A percentile compares a stretch with the other conserved stretches of the same genome.
These are phyloP conservation scores for Perithous albicinctus DNA, from an alignment of 2,888 invertebrate genomes.

Conservation along the genomic window DNA sequence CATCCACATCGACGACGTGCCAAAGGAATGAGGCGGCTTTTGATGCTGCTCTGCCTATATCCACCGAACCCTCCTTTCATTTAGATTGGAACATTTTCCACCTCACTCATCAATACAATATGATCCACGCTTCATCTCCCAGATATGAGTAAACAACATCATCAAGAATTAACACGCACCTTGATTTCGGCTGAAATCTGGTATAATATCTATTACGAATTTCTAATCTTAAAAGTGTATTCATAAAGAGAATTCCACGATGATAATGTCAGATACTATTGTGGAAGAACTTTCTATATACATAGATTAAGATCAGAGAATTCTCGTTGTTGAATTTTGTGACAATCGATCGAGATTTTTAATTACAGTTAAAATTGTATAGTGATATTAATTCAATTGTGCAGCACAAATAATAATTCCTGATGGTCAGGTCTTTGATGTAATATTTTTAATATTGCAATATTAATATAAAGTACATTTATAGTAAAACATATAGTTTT, in stretches of 20 bases:
- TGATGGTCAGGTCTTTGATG: background rate
- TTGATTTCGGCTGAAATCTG: background rate
- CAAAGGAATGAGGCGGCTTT: constrained; percentile 58
- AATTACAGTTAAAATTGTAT: too few species aligned
- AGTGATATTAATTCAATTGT: too few species aligned
- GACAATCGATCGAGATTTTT: too few species aligned
- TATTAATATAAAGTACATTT: background rate
- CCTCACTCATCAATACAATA: background rate
- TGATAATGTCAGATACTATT: too few species aligned
- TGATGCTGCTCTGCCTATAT: constrained; percentile 49
- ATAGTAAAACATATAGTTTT: background rate
- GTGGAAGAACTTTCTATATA: too few species aligned
- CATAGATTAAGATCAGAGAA: too few species aligned
- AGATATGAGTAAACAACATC: background rate
- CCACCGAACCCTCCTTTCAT: background rate
- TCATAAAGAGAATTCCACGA: too few species aligned
- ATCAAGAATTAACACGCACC: background rate
- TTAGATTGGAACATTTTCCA: constrained; percentile 20
- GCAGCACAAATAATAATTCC: too few species aligned
- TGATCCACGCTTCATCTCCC: constrained; percentile 4
- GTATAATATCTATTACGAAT: background rate
- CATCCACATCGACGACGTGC: constrained; percentile 52
- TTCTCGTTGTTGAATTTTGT: too few species aligned
- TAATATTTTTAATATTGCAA: background rate
- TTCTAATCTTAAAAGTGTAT: background rate